Percentiles rank a stretch among this genome's conserved stretches.
phyloP scores from a whole-genome alignment of 2,888 invertebrate species.

The Watsonalla binaria region DNA sequence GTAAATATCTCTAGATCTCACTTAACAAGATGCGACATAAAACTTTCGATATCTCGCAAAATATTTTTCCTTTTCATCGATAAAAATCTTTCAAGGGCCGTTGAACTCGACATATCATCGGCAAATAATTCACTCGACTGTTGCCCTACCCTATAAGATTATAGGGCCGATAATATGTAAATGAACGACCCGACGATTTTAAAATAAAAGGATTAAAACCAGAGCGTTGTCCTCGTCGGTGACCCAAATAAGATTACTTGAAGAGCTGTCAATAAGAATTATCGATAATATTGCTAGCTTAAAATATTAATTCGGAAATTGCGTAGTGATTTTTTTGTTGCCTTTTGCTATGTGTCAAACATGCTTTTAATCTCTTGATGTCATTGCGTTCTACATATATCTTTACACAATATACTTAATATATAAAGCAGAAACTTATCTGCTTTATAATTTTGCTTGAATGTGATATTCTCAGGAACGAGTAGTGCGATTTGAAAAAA shows the following conservation, averaged over 20 bases:
- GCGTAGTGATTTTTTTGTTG: conserved; percentile 17
- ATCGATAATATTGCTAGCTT: conserved; percentile 61
- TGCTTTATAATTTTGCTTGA: too few relatives aligned
- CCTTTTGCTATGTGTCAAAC: conserved; percentile 9
- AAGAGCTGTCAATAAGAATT: conserved; percentile 69
- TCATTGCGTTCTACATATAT: neutral
- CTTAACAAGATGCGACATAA: conserved; percentile 6
- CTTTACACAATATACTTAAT: too few relatives aligned
- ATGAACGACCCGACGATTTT: conserved; percentile 60
- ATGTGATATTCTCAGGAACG: too few relatives aligned
- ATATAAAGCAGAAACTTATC: too few relatives aligned
- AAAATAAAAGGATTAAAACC: conserved; percentile 63
- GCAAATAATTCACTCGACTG: conserved; percentile 68
- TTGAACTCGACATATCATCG: conserved; percentile 61
- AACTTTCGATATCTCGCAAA: conserved; percentile 27
- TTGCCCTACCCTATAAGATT: conserved; percentile 65
- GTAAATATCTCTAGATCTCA: too few relatives aligned
- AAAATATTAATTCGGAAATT: conserved; percentile 33
- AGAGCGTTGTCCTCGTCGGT: conserved; percentile 65
- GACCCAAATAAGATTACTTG: conserved; percentile 72
- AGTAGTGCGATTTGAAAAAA: too few relatives aligned
- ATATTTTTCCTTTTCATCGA: conserved; percentile 16
- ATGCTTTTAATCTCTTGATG: neutral
- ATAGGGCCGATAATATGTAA: conserved; percentile 70
- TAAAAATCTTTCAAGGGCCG: conserved; percentile 24